Percentiles rank a stretch among this genome's conserved stretches.
Evolutionary conservation across 2,113 vertebrate genomes (phyloP).

Genomic region (Mastomys coucha): DNA sequence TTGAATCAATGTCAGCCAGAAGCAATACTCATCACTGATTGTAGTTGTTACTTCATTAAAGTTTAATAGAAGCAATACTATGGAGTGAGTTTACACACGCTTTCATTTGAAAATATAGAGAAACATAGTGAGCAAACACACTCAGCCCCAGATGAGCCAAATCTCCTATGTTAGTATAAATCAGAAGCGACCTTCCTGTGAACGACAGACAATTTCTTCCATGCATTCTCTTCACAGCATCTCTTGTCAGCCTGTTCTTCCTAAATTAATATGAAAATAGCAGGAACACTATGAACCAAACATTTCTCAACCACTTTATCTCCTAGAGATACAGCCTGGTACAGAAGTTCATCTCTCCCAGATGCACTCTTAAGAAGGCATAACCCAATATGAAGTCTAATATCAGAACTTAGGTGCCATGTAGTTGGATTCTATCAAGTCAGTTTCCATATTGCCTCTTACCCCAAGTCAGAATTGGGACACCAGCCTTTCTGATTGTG

Average conservation of each 20-base stretch:
- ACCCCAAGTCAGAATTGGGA: neutral
- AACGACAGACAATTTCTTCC: constrained; percentile 60
- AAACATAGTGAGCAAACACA: constrained; percentile 70
- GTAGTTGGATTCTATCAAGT: neutral
- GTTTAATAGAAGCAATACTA: constrained; percentile 71
- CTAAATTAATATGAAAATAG: constrained; percentile 32
- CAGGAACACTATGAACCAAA: neutral
- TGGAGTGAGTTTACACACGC: constrained; percentile 64
- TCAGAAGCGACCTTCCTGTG: constrained; percentile 9
- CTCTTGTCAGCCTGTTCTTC: constrained; percentile 46
- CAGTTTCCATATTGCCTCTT: neutral
- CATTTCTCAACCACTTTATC: neutral
- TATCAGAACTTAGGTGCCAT: neutral
- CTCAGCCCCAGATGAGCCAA: constrained; percentile 38
- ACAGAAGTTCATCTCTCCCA: neutral
- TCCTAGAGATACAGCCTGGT: neutral
- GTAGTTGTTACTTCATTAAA: constrained; percentile 62
- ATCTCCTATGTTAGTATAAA: constrained; percentile 67
- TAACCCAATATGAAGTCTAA: neutral
- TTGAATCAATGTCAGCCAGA: constrained; percentile 56
- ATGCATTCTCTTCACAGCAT: neutral
- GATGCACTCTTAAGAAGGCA: neutral
- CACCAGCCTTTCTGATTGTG: neutral
- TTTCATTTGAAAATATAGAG: constrained; percentile 42
- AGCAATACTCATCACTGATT: neutral